These are phyloP conservation scores for Steinernema hermaphroditum DNA, from an alignment of 2,888 invertebrate species.

Conservation along the genomic window DNA sequence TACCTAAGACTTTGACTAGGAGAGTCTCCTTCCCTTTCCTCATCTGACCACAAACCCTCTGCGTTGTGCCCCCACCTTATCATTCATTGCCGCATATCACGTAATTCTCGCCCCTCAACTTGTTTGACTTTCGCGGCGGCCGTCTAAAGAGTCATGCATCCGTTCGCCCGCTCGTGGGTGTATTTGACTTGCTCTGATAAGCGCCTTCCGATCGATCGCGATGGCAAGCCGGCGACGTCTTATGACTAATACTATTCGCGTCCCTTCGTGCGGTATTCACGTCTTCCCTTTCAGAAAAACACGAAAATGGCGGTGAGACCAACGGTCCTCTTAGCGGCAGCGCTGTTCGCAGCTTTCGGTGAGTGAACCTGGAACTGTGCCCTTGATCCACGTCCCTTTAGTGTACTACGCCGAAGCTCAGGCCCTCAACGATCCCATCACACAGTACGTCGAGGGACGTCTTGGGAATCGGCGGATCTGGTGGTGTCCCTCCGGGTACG, in stretches of 20 bases:
- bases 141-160: constrained; percentile 12
- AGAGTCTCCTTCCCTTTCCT: not conserved
- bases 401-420: constrained; percentile 58
- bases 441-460: constrained; percentile 66
- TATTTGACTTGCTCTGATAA: constrained; percentile 24
- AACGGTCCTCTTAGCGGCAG: constrained; percentile 1
- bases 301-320: constrained; percentile 13
- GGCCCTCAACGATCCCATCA: constrained; percentile 65
- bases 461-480: constrained; percentile 65
- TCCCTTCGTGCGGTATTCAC: constrained; percentile 17
- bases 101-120: constrained; percentile 3
- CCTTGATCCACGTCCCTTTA: constrained; percentile 34
- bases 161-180: constrained; percentile 20
- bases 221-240: not conserved
- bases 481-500: constrained; percentile 67
- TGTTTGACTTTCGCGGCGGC: not conserved
- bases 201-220: constrained; percentile 19
- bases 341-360: not conserved
- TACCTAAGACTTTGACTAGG: too few species aligned
- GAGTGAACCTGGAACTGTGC: not conserved
- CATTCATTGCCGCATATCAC: not conserved
- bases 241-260: constrained; percentile 23
- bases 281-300: not conserved
- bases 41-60: not conserved
- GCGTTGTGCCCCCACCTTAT: not conserved